Evolutionary conservation across 2,888 invertebrate species (phyloP), one percentile per base, ranked within the genome.

Genomic region (Cataglyphis livida): DNA sequence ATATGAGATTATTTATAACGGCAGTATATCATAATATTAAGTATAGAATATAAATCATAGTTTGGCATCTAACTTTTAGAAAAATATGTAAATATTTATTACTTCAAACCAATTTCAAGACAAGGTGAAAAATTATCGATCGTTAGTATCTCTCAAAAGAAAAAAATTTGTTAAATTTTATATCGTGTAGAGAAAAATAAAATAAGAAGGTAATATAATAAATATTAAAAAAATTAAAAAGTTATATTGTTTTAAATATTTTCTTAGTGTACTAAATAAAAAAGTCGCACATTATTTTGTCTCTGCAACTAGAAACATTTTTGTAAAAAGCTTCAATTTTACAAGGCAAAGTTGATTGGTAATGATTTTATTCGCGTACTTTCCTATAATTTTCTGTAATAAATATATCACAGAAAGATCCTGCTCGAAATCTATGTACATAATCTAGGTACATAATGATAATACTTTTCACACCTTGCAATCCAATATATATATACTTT

Each of bases 251-350:
- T n/a, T 35, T 15, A 21, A 44, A 54, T 35, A 57, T 57, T 1
- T 73, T 44, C n/a, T 57, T 73, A 44, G n/a, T 73, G 0, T n/a
- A 73, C 0, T 44, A n/a, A 44, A 59, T 73, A 41, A 28, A 71
- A 73, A 54, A 10, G 18, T 54, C 35, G 10, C 1, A 28, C 28
- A 41, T 71, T 25, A 18, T 6, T 75, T 64, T 38, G 25, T 21
- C 38, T 35, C 7, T 61, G 1, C 0, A 74, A 74, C 3, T 41
- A 61, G n/a, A 44, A 61, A 51, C 7, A 35, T 51, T n/a, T 64
- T 51, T 54, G 28, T 15, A 15, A 38, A 65, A 74, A 32, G 1
- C 32, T 51, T 10, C 2, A 75, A 41, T 25, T n/a, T 75, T 9
- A 0, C 38, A n/a, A 38, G 38, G 25, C 25, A 28, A 54, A 76